Base-by-base conservation (phyloP, 2,113 vertebrate species). In the Capricornis sumatraensis region DNA sequence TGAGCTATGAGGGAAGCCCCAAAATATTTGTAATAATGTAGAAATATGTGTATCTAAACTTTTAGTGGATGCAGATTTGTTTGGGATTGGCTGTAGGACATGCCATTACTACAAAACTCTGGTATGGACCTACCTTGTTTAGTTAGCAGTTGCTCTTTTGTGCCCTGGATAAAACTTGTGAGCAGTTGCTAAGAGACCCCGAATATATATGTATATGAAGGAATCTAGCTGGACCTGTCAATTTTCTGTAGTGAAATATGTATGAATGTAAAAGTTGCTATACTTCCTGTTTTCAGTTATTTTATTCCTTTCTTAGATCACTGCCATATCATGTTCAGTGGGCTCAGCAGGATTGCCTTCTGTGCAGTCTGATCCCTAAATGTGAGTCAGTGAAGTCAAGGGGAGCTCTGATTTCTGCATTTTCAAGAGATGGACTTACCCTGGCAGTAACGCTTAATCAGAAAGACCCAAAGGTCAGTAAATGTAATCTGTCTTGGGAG, bases 391-490 rank as follows among this genome's bases (percentile, higher is more conserved):
- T 99, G 0, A 99, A 99, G 96, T 99, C 99, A 94, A 99, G 99
- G 98, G 99, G 99, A 97, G 99, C 99, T 74, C 98, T 99, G 33
- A 96, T 99, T 2, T 96, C 99, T 76, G 98, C 99, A 0, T 99
- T 99, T 98, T 99, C 99, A 81, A 99, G 99, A 84, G 99, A 99
- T 93, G 99, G 99, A 11, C 98, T 98, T 84, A 93, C 99, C 0
- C 98, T 99, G 96, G 99, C 99, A 74, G 89, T 99, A 4, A 98
- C 99, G 91, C 92, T 99, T 89, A 99, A 99, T 98, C 99, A 99
- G 98, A 99, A 92, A 89, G 98, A 99, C 96, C 99, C 99, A 82
- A 99, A 99, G 99, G 99, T 99, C 7, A 83, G 94, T 95, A 81
- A 95, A 94, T 43, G 2, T 25, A 82, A 33, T 62, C 40, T 95